Evolutionary conservation across 2,888 invertebrate genomes (phyloP), one percentile per base, ranked within the genome.

Genomic region (Zaprionus bogoriensis): DNA sequence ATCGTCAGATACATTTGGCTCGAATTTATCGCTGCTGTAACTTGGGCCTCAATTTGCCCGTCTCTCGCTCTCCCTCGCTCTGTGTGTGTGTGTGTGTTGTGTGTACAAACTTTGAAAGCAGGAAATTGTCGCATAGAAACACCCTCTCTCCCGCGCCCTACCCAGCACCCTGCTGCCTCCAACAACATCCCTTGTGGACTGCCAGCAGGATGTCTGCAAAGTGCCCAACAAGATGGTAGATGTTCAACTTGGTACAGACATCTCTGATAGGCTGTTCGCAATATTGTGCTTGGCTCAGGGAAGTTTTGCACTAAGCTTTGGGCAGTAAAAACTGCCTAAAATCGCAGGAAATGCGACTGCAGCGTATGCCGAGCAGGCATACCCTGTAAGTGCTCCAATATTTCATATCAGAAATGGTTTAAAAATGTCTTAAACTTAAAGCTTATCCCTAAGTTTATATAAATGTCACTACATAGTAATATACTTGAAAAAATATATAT

Each of bases 11-110:
- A 87, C 88, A 80, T 88, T 89, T 82, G 67, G 75, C 64, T 85
- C 66, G 78, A 89, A 88, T 88, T 88, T 88, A 88, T 88, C 86
- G 89, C 88, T 89, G 89, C 88, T 88, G 88, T 88, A 88, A 87
- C 77, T 82, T 75, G 62, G 61, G 74, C 76, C 76, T 66, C 72
- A 63, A 63, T 78, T 71, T 48, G 36, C 39, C 28, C 14, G 32
- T 32, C 14, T 32, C 3, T 30, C n/a, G n/a, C n/a, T n/a, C n/a
- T n/a, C n/a, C n/a, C n/a, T n/a, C n/a, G n/a, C n/a, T 36, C 32
- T 70, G 42, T 57, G 32, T 52, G 41, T 65, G 57, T 63, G 60
- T 48, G 30, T 28, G 28, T 54, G 42, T 47, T 54, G 30, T 60
- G 64, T 25, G 25, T 23, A 44, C 25, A 51, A 80, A 83, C 48